These are phyloP conservation scores for Ostrea denselamellosa DNA, from an alignment of 1,140 invertebrate species.

Conservation along the genomic window DNA sequence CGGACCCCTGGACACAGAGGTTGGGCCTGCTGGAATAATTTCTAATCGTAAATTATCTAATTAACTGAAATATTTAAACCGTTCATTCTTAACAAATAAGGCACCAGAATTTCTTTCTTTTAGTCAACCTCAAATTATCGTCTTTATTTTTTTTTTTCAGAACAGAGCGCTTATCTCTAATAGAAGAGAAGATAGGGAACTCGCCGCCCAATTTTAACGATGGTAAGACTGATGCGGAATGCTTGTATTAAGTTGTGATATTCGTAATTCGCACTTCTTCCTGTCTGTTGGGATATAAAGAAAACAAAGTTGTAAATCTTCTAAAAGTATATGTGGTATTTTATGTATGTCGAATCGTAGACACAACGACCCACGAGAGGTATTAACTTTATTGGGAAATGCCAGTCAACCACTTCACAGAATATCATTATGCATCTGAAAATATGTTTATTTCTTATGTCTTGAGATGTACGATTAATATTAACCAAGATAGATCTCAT, in stretches of 20 bases:
- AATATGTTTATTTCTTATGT: background rate
- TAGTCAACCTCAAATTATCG: background rate
- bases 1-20: too few relatives aligned
- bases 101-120: background rate
- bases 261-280: background rate
- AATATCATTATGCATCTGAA: background rate
- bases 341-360: background rate
- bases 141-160: conserved; percentile 19
- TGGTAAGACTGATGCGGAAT: conserved; percentile 28
- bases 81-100: too few relatives aligned
- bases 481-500: too few relatives aligned
- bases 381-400: background rate
- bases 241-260: background rate
- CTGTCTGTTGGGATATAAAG: background rate
- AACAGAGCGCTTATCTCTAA: conserved; percentile 14
- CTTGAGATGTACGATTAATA: background rate
- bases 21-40: too few relatives aligned
- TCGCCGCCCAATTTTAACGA: conserved; percentile 48
- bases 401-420: background rate
- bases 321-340: background rate
- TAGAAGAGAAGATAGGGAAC: conserved; percentile 46
- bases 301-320: background rate
- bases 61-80: too few relatives aligned
- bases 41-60: too few relatives aligned
- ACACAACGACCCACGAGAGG: background rate